phyloP scores from a whole-genome alignment of 2,888 invertebrate species.

The Campoplex capitator region DNA sequence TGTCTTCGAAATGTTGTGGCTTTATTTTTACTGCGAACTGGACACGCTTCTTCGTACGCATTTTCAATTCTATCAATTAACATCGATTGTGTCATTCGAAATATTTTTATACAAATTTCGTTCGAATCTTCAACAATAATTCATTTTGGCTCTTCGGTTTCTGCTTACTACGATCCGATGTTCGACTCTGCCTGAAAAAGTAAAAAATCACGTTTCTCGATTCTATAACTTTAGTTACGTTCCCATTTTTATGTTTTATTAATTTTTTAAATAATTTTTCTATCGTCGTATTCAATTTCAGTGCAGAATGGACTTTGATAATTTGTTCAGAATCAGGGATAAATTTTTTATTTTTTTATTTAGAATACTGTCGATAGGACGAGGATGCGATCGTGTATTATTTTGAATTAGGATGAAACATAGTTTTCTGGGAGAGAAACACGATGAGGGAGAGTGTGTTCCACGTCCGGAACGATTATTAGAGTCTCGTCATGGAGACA shows the following conservation, averaged over 20 bases:
- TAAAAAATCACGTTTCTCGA: no score
- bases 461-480: slow-evolving; percentile 80
- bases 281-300: background rate
- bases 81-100: no score
- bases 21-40: background rate
- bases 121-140: no score
- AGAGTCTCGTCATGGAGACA: slow-evolving; percentile 72
- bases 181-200: no score
- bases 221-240: no score
- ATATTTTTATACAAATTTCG: no score
- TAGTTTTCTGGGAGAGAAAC: background rate
- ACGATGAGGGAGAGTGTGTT: slow-evolving; percentile 69
- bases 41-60: background rate
- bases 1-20: background rate
- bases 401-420: slow-evolving; percentile 79
- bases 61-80: no score
- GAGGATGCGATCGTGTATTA: background rate
- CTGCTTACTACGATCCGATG: no score
- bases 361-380: background rate
- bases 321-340: background rate
- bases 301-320: background rate
- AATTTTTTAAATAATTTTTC: background rate
- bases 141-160: no score
- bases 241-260: no score
- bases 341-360: background rate